These are phyloP conservation scores for Luehdorfia chinensis DNA, from an alignment of 1,140 invertebrate genomes.

Conservation along the genomic window DNA sequence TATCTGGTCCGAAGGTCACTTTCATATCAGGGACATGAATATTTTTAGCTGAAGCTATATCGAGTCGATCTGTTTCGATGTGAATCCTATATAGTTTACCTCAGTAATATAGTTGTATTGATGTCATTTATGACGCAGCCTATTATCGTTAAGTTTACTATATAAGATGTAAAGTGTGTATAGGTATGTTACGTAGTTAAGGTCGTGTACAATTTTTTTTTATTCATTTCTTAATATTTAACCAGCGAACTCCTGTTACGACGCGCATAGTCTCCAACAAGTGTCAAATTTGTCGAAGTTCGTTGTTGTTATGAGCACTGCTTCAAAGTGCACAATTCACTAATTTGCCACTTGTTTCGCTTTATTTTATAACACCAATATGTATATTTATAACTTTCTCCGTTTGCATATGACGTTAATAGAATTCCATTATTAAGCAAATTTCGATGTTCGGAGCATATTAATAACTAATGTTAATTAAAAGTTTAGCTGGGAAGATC, in stretches of 20 bases:
- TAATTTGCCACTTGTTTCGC: conserved; percentile 25
- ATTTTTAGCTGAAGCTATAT: conserved; percentile 46
- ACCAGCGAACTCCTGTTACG: conserved; percentile 24
- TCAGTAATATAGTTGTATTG: conserved; percentile 67
- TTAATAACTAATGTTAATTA: conserved; percentile 11
- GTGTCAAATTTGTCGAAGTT: conserved; percentile 34
- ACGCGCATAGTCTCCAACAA: conserved; percentile 25
- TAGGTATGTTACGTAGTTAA: conserved; percentile 47
- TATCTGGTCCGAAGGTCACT: conserved; percentile 33
- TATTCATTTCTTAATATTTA: conserved; percentile 42
- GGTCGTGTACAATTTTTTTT: conserved; percentile 64
- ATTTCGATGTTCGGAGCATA: conserved; percentile 14
- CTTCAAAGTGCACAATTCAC: conserved; percentile 31
- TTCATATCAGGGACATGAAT: conserved; percentile 50
- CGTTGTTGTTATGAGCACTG: conserved; percentile 41
- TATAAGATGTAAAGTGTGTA: conserved; percentile 69
- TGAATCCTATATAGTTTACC: conserved; percentile 72
- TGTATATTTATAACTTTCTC: conserved; percentile 59
- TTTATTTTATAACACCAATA: conserved; percentile 15
- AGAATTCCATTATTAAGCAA: conserved; percentile 6
- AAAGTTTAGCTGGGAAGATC: not conserved
- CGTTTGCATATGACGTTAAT: conserved; percentile 28
- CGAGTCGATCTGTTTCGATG: conserved; percentile 41
- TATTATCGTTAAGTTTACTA: conserved; percentile 70
- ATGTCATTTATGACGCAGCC: conserved; percentile 72